These are phyloP conservation scores for Coptodon rendalli DNA, from an alignment of 2,113 vertebrate species.

Conservation along the genomic window DNA sequence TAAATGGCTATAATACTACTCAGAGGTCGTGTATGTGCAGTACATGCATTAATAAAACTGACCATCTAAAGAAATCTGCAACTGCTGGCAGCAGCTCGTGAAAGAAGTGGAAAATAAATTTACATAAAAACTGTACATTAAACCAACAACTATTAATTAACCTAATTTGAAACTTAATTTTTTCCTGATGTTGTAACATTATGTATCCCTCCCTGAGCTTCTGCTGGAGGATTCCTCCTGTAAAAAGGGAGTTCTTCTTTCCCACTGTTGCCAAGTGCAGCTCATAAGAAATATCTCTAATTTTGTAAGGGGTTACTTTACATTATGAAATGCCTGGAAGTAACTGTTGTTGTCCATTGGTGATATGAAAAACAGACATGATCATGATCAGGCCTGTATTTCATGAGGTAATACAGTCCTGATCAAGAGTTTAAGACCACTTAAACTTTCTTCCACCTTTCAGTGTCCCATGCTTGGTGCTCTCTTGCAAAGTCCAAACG, in stretches of 20 bases:
- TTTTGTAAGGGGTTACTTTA: background rate
- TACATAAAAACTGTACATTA: background rate
- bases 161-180: background rate
- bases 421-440: background rate
- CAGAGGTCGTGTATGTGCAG: background rate
- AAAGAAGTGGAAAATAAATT: background rate
- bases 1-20: background rate
- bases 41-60: background rate
- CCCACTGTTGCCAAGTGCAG: background rate
- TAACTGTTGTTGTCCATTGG: background rate
- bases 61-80: background rate
- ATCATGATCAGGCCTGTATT: background rate
- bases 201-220: background rate
- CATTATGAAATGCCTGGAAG: rapidly evolving
- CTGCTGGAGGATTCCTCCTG: background rate
- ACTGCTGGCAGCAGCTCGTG: background rate
- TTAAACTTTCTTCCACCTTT: rapidly evolving
- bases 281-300: background rate
- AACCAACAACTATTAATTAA: background rate
- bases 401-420: background rate
- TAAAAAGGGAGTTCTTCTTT: background rate
- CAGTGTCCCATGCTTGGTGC: background rate
- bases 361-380: background rate
- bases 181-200: background rate
- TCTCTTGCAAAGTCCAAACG: background rate